Evolutionary conservation across 2,797 vertebrate species (phyloP), one percentile per base, ranked within the genome.

Genomic region (Bradypus variegatus): DNA sequence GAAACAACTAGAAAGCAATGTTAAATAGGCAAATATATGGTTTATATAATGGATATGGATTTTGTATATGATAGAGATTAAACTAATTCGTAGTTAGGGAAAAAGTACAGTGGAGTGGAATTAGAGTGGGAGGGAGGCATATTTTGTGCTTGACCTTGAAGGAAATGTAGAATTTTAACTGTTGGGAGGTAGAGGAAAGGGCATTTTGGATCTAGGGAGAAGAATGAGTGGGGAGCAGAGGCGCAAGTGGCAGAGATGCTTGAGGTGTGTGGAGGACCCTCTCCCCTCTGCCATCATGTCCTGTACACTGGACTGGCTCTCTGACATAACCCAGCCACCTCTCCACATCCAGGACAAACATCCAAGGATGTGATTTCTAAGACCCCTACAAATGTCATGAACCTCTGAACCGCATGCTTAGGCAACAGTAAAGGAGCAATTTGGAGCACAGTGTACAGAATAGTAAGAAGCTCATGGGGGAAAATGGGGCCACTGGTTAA

Each of bases 281-380:
- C 0, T 55, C 1, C 6, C 14, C 45, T 60, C 29, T 1, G 10
- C 19, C 15, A 6, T 27, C 6, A 0, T 0, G 4, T 58, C 50
- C 81, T 25, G 48, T 2, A 2, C 3, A 2, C 11, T 31, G 13
- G 75, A 38, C 50, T 36, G 60, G 18, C 45, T 60, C 14, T 25
- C 69, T 19, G 53, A 65, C 0, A 2, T 41, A 29, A n/a, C n/a
- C 36, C 60, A 82, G n/a, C 75, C 31, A 45, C 38, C 29, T 64
- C 19, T 62, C 38, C 8, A 16, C 1, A 5, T 41, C 36, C 13
- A 33, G 72, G 67, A 92, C 27, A 60, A 9, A 31, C n/a, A 2
- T 18, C 65, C 16, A 33, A n/a, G 19, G 41, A 23, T 86, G 53
- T 67, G 65, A 53, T 70, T 64, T 70, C 50, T 70, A 1, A 86